Evolutionary conservation across 2,113 vertebrate species (phyloP), one percentile per base, ranked within the genome.

Genomic region (Neodon shergylaensis): DNA sequence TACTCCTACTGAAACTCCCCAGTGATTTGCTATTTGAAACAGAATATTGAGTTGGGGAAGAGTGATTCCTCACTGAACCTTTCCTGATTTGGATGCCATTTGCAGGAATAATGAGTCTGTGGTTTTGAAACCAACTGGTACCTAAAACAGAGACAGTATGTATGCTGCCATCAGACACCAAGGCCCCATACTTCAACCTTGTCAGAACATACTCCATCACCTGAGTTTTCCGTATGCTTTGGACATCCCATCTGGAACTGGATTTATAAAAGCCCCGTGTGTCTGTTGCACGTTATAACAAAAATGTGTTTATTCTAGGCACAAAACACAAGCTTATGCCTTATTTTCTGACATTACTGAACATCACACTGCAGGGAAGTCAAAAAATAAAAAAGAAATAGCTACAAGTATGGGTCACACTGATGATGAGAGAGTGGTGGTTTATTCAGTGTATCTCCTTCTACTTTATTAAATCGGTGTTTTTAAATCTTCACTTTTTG

Each of bases 21-120:
- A 92, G 13, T 78, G 42, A 96, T 91, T 87, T 95, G 33, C 47
- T 96, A 42, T 54, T 87, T 95, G 44, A 92, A 94, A 87, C 42
- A 84, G 54, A 96, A 84, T 42, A 7, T 31, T 68, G 39, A 28
- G 66, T 65, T 78, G 12, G 12, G 36, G 82, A 88, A 52, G 58
- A 83, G 73, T 94, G 14, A 81, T 78, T 88, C 8, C 4, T 82
- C 16, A 26, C 13, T 54, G 28, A 17, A 77, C 39, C 26, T 31
- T 44, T 78, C 22, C 31, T 39, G 13, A 33, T 12, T 65, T 68
- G 7, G 73, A 7, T 26, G 14, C 42, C 73, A 14, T 66, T 4
- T 31, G 70, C 58, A 91, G n/a, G 74, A 4, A 28, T 24, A 52
- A 19, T 21, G 39, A 88, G 13, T 83, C 8, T 47, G 39, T 39